Percentiles rank a stretch among this genome's conserved stretches.
Conservation (phyloP, 2,888 invertebrate species). For the Nomada ferruginata region DNA sequence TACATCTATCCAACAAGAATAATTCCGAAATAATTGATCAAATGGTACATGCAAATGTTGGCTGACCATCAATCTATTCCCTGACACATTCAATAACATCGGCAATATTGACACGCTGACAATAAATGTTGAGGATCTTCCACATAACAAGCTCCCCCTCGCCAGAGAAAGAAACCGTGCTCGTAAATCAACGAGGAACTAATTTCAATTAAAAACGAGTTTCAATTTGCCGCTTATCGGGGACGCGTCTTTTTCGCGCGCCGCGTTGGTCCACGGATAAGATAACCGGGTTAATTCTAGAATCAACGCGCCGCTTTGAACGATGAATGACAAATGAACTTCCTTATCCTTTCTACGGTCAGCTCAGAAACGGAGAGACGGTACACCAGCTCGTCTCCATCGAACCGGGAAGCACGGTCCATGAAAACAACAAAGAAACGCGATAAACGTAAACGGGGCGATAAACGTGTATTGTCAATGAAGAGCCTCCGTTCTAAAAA, state of each 20-base stretch:
- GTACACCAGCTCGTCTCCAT: conserved; percentile 32
- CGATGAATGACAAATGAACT: conserved; percentile 15
- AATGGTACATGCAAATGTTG: no score
- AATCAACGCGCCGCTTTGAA: background rate
- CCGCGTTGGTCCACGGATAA: conserved; percentile 28
- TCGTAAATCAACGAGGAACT: conserved; percentile 15
- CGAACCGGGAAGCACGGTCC: background rate
- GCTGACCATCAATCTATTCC: no score
- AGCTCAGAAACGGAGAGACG: conserved; percentile 46
- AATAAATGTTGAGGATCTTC: no score
- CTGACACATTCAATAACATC: no score
- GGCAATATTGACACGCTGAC: no score
- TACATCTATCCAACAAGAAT: no score
- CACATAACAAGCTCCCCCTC: background rate
- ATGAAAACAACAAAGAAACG: conserved; percentile 19
- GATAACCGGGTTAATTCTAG: conserved; percentile 5
- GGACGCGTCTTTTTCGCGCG: background rate
- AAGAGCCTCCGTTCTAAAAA: conserved; percentile 13
- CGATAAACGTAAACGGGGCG: conserved; percentile 24
- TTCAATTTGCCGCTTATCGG: conserved; percentile 7
- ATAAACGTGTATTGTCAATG: conserved; percentile 14
- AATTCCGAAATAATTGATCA: no score
- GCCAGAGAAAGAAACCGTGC: background rate
- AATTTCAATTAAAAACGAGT: conserved; percentile 31
- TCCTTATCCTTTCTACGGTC: conserved; percentile 24